A percentile compares a stretch with the other conserved stretches of the same genome.
These are phyloP conservation scores for Pycnonotus jocosus DNA, from an alignment of 2,113 vertebrate species.

Conservation along the genomic window DNA sequence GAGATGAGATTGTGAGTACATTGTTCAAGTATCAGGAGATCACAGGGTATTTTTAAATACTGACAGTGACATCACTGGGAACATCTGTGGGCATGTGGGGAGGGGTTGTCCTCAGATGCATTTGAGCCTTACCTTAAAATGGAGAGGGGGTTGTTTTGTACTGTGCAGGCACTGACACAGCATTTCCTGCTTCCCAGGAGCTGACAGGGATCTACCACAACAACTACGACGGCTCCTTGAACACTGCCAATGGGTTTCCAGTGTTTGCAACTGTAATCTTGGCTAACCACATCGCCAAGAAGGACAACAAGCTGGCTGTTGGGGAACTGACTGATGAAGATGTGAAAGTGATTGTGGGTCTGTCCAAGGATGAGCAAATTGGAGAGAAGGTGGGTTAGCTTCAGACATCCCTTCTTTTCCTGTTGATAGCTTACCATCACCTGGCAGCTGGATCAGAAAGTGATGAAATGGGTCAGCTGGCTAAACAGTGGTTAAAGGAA, in stretches of 20 bases:
- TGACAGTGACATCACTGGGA: fast-evolving
- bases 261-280: constrained; percentile 95
- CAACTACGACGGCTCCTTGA: constrained; percentile 96
- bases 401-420: neutral
- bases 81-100: too few species aligned
- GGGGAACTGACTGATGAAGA: constrained; percentile 96
- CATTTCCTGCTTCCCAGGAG: constrained; percentile 72
- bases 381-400: constrained; percentile 83
- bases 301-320: constrained; percentile 85
- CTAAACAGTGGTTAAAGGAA: neutral
- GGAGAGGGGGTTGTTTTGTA: neutral
- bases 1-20: constrained; percentile 91
- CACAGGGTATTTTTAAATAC: neutral
- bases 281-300: constrained; percentile 90
- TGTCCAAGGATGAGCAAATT: constrained; percentile 93
- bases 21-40: neutral
- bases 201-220: constrained; percentile 97
- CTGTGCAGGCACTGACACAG: neutral
- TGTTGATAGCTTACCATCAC: neutral
- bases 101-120: neutral
- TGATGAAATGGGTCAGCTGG: neutral
- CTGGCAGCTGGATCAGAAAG: neutral
- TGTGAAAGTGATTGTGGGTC: constrained; percentile 84
- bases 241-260: constrained; percentile 91
- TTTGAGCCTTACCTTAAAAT: neutral